Percentiles rank a stretch among this genome's conserved stretches.
phyloP scores from a whole-genome alignment of 2,888 invertebrate species.

The Chymomyza amoena region DNA sequence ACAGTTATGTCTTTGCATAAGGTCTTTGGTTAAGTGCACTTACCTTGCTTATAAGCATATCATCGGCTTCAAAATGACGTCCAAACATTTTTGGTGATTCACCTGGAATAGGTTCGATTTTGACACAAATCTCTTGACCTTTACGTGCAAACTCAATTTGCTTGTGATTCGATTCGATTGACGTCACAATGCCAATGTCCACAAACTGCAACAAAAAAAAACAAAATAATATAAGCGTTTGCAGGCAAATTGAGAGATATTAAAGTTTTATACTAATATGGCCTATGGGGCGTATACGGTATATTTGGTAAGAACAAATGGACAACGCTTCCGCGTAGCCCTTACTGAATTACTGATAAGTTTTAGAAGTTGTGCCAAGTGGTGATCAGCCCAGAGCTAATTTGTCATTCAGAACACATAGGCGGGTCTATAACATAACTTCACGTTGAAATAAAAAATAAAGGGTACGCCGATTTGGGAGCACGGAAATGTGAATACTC shows the following conservation, averaged over 20 bases:
- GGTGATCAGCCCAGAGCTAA: not conserved
- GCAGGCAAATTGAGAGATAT: not conserved
- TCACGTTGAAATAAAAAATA: conserved; percentile 20
- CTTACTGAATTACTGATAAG: conserved; percentile 45
- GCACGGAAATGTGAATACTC: not conserved
- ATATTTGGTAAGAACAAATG: conserved; percentile 14
- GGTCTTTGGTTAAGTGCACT: conserved; percentile 56
- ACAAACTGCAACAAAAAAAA: conserved; percentile 86
- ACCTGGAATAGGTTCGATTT: conserved; percentile 98
- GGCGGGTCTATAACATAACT: conserved; percentile 29
- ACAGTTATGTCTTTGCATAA: too few relatives aligned
- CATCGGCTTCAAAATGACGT: conserved; percentile 97
- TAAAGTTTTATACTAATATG: not conserved
- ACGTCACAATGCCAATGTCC: conserved; percentile 95
- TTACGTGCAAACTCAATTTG: conserved; percentile 95
- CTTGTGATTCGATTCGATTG: conserved; percentile 98
- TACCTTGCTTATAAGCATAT: conserved; percentile 96
- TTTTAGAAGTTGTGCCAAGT: not conserved
- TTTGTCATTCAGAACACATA: not conserved
- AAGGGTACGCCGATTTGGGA: not conserved
- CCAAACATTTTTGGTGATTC: conserved; percentile 99
- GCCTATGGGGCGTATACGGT: conserved; percentile 25
- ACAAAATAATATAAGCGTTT: not conserved
- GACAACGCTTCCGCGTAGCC: conserved; percentile 35
- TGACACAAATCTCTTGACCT: conserved; percentile 97